Evolutionary conservation across 2,797 vertebrate species (phyloP), one percentile per base, ranked within the genome.

Genomic region (Periparus ater): DNA sequence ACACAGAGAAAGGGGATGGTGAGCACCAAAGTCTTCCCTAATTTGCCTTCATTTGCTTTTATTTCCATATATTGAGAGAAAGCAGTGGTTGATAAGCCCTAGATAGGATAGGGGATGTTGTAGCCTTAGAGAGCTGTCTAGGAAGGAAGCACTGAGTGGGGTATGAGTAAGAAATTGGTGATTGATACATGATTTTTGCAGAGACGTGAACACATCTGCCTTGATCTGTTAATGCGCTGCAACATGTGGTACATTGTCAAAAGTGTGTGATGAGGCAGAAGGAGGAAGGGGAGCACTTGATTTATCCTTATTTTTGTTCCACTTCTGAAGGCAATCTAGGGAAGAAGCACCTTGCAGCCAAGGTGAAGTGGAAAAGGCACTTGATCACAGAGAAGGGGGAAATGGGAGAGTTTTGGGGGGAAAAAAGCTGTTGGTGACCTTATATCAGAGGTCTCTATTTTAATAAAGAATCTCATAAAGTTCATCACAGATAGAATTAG

Each of bases 401-500:
- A 75, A 90, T 32, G 36, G 42, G 54, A 91, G 36, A 76, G 42
- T 42, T 92, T 51, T 61, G 9, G n/a, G 53, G 17, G 0, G 2
- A 57, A 73, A 70, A 55, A 50, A 54, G 21, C 27, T 65, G 16
- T 23, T 72, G 61, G n/a, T 93, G 83, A 91, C 87, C 78, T 95
- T 91, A 58, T 61, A 26, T 11, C 6, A 36, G 30, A 42, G 60
- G 29, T 88, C 80, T 95, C 60, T 34, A 19, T 92, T 95, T 95
- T 92, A 95, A 93, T 91, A 91, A 58, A 57, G 40, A 89, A 30
- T 81, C 45, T 90, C 67, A 30, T 81, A 79, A 65, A 91, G 47
- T 92, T 92, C 55, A 75, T 79, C 74, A 63, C n/a, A 54, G 55
- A 89, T 76, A 93, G 70, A 95, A 94, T 96, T 95, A 94, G 73